Evolutionary conservation across 2,113 vertebrate species (phyloP).

Genomic region (Coregonus clupeaformis): DNA sequence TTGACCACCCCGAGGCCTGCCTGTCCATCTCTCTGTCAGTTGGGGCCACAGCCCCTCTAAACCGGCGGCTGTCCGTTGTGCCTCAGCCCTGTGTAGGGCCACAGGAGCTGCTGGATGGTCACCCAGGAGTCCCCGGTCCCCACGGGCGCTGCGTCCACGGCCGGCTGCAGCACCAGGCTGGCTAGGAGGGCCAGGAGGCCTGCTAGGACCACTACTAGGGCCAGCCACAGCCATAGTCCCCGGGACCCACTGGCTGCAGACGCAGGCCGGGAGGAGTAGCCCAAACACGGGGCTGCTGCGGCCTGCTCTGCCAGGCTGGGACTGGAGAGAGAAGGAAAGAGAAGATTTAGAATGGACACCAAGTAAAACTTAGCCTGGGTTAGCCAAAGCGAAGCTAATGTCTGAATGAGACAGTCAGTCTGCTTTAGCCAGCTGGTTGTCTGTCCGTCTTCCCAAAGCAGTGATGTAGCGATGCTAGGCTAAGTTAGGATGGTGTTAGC

Average conservation of each 20-base stretch:
- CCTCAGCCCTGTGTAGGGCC: conserved; percentile 84
- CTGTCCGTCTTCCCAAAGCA: background rate
- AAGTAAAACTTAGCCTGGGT: background rate
- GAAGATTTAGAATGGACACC: conserved; percentile 10
- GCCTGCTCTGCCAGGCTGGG: conserved; percentile 43
- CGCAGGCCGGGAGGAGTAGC: conserved; percentile 39
- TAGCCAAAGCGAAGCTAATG: background rate
- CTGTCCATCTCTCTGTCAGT: conserved; percentile 30
- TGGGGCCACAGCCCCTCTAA: conserved; percentile 44
- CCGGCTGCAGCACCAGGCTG: conserved; percentile 82
- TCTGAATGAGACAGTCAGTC: background rate
- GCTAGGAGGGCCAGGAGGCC: conserved; percentile 82
- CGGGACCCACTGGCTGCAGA: conserved; percentile 64
- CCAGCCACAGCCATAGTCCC: conserved; percentile 76
- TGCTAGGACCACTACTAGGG: conserved; percentile 78
- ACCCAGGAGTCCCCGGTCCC: conserved; percentile 86
- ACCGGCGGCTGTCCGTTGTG: conserved; percentile 87
- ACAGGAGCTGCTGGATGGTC: conserved; percentile 88
- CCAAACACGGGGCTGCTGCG: conserved; percentile 35
- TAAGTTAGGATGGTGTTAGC: too few relatives aligned
- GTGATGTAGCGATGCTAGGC: background rate
- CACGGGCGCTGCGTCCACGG: conserved; percentile 82
- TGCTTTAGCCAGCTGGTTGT: too few relatives aligned
- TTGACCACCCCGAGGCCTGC: conserved; percentile 36
- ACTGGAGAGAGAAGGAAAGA: conserved; percentile 37